phyloP scores from a whole-genome alignment of 37 sponge, comb jelly and placozoan species.

The Beroe ovata region DNA sequence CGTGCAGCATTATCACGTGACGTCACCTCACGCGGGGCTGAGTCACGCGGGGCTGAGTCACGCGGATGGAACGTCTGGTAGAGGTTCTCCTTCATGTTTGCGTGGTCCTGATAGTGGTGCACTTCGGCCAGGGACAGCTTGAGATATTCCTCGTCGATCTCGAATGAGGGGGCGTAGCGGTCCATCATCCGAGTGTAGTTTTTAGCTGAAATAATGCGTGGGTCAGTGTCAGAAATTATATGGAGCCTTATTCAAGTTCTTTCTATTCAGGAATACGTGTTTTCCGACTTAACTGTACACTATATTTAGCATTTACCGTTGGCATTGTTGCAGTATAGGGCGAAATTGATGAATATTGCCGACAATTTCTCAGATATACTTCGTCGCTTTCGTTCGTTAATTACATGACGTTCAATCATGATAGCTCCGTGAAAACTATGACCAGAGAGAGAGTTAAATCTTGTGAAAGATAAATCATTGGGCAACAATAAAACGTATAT shows the following conservation, averaged over 20 bases:
- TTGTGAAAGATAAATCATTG: no score
- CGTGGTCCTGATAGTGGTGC: conserved; percentile 1
- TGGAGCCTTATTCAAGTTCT: no score
- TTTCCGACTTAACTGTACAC: no score
- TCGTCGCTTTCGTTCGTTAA: not conserved
- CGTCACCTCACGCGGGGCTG: not conserved
- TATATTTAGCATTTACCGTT: not conserved
- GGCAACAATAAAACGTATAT: no score
- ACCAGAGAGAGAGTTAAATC: no score
- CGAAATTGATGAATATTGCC: not conserved
- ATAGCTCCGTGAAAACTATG: no score
- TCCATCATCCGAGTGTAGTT: conserved; percentile 67
- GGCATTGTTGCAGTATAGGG: not conserved
- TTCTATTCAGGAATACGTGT: no score
- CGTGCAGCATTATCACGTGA: not conserved
- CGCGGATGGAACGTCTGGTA: conserved; percentile 56
- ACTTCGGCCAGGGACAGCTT: conserved; percentile 8
- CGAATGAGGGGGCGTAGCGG: conserved; percentile 56
- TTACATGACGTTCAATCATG: no score
- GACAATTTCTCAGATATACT: not conserved
- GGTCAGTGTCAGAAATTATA: no score
- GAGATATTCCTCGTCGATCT: conserved; percentile 32
- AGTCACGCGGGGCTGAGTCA: not conserved
- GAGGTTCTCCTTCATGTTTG: conserved; percentile 26
- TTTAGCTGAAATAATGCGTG: conserved; percentile 61